Evolutionary conservation across 2,888 invertebrate species (phyloP), one percentile per base, ranked within the genome.

Genomic region (Eupeodes latifasciatus): DNA sequence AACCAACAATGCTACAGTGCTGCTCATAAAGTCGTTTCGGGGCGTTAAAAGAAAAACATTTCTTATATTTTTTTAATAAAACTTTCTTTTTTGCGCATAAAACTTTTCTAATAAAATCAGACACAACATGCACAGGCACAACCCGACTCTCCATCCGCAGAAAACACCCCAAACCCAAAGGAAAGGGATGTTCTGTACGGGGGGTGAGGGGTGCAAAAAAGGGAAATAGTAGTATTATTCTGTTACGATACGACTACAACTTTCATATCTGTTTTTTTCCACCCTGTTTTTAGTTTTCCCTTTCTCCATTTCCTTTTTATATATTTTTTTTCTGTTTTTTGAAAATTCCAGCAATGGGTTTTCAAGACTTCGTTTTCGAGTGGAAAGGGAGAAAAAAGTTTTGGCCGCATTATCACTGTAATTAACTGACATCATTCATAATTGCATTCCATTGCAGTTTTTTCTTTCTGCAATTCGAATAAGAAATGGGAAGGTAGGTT

Each of bases 371-470:
- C 40, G 27, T 40, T 9, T 53, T 2, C 55, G 9, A 5, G 6
- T 14, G 27, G 19, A 47, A 11, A 10, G 10, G 14, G 81, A 59
- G 55, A 36, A 81, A 81, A 27, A 88, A 77, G 74, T 88, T 88
- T 88, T 88, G 78, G 85, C 88, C 85, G 88, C 81, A 88, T 88
- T 88, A 88, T 88, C 85, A 81, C 81, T 85, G 85, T 85, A 88
- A 88, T 88, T 88, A 88, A 88, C 88, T 88, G 88, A 79, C 81
- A 88, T 88, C 88, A 81, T 81, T 88, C 88, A 88, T 88, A 88
- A 88, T 81, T 81, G 88, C 88, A 88, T 81, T 81, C 85, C 88
- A 88, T 78, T 84, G 84, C 85, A 88, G 78, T 85, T 81, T 76
- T 71, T 40, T 27, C 27, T 27, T 40, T 49, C 47, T 59, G 34